Base-by-base conservation (phyloP, 2,888 invertebrate genomes). In the Phyllotreta cruciferae region DNA sequence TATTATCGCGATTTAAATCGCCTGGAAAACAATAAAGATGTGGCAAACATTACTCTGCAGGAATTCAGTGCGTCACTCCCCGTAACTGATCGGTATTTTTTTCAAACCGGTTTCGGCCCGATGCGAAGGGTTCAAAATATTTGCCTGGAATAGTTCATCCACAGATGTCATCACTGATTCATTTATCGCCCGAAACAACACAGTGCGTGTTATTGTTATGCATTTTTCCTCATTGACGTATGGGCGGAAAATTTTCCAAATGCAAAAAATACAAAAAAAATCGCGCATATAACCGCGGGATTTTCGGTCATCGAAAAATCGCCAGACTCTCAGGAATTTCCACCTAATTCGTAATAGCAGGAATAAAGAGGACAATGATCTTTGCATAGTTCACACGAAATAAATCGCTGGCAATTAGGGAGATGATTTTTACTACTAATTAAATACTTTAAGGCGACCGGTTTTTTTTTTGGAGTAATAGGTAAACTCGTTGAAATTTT, bases 401-500 rank as follows among this genome's bases (percentile, higher is more conserved):
- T n/a, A n/a, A n/a, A n/a, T n/a, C n/a, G n/a, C n/a, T n/a, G n/a
- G n/a, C n/a, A n/a, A n/a, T n/a, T n/a, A n/a, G 24, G 24, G 1
- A 24, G 24, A 24, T 24, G 24, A 24, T 24, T 24, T 24, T 4
- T 3, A 24, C 1, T 4, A 4, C 24, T 24, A 24, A 24, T 24
- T 24, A 4, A 24, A 24, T 24, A 4, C 24, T 24, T 24, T 24
- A 24, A 24, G 24, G 4, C 4, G 24, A 24, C 2, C 2, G 4
- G 2, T 4, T 3, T 24, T 24, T 24, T 24, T 24, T 24, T 24
- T 24, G 1, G 24, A 24, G 24, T 24, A 24, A 24, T 24, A 24
- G 24, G 24, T 24, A 24, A 24, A 24, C 24, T 24, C 35, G 62
- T 24, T 39, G 54, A 61, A 56, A 56, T 56, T 62, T 56, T 52